These are phyloP conservation scores for Scomber colias DNA, from an alignment of 2,113 vertebrate species.

Conservation along the genomic window DNA sequence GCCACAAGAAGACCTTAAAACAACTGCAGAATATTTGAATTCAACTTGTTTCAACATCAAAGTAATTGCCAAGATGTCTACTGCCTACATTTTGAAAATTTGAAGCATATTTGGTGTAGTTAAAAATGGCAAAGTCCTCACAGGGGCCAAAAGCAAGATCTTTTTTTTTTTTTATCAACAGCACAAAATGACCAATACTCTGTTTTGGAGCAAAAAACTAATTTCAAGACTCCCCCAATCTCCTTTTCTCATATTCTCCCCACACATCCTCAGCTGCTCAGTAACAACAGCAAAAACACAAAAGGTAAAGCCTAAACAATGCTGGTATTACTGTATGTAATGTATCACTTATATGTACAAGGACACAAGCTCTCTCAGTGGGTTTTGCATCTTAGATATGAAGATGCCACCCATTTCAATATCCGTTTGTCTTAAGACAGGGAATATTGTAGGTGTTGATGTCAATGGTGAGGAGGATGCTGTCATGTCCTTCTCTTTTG, in stretches of 20 bases:
- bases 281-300: slow-evolving; percentile 15
- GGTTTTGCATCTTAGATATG: background rate
- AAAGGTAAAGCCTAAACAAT: background rate
- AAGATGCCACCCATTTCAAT: background rate
- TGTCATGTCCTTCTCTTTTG: slow-evolving; percentile 12
- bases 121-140: background rate
- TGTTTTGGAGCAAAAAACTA: slow-evolving; percentile 45
- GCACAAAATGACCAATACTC: slow-evolving; percentile 43
- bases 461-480: background rate
- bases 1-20: slow-evolving; percentile 19
- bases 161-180: background rate
- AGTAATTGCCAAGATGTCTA: background rate
- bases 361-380: background rate
- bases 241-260: slow-evolving; percentile 32
- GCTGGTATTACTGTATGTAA: background rate
- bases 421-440: background rate
- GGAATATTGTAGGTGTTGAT: background rate
- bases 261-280: slow-evolving; percentile 23
- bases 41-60: slow-evolving; percentile 1
- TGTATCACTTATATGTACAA: background rate
- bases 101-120: background rate
- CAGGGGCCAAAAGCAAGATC: background rate
- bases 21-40: slow-evolving; percentile 19
- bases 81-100: background rate
- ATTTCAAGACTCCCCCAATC: slow-evolving; percentile 54